phyloP scores from a whole-genome alignment of 2,113 vertebrate species.

The Varanus komodoensis region DNA sequence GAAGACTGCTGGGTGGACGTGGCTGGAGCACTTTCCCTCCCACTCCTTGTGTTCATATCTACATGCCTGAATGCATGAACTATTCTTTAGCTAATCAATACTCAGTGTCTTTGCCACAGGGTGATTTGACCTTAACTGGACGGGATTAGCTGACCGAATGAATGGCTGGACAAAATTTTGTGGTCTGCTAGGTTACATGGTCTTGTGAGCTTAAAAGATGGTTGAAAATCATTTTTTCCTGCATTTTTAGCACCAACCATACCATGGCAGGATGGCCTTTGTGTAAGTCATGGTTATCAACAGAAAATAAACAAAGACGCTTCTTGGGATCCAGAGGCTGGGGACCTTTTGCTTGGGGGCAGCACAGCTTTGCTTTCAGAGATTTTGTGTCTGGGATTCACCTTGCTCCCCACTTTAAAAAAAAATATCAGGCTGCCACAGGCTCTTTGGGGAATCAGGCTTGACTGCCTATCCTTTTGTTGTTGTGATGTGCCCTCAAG shows the following conservation, averaged over 20 bases:
- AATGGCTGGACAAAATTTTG: background rate
- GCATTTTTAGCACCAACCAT: background rate
- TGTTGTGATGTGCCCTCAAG: too few species aligned
- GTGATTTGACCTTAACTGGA: background rate
- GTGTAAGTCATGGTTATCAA: background rate
- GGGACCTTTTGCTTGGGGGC: background rate
- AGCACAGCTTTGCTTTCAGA: background rate
- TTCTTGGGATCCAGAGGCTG: background rate
- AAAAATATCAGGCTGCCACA: background rate
- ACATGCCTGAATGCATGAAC: background rate
- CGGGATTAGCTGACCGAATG: background rate
- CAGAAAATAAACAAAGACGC: background rate
- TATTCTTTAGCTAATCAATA: background rate
- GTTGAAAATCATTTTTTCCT: background rate
- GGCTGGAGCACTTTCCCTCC: background rate
- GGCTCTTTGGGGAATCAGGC: conserved; percentile 52
- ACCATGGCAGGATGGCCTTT: background rate
- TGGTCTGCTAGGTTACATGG: background rate
- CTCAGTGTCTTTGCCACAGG: background rate
- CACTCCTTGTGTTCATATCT: background rate
- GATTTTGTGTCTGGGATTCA: background rate
- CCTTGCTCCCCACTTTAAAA: too few species aligned
- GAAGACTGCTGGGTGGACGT: background rate
- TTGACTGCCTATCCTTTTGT: conserved; percentile 34
- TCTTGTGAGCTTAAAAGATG: background rate